A percentile compares a stretch with the other conserved stretches of the same genome.
These are phyloP conservation scores for Drosophila neocordata DNA, from an alignment of 1,140 invertebrate genomes.

Conservation along the genomic window DNA sequence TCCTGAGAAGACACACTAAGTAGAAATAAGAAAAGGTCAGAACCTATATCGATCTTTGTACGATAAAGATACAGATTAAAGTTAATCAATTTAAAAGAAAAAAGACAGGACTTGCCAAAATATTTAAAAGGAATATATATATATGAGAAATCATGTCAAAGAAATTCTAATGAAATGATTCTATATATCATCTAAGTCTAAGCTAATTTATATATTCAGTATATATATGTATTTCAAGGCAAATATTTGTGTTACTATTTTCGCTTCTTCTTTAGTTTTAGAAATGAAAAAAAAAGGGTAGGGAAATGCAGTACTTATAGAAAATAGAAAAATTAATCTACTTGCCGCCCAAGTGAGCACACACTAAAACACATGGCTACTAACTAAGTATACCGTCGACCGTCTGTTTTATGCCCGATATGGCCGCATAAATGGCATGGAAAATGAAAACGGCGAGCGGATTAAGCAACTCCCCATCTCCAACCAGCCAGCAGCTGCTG, in stretches of 20 bases:
- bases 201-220: too few relatives aligned
- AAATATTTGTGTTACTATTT: not conserved
- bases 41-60: slow-evolving; percentile 32
- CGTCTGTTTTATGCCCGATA: slow-evolving; percentile 47
- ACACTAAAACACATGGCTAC: slow-evolving; percentile 55
- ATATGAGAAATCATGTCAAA: too few relatives aligned
- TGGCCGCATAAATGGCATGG: slow-evolving; percentile 60
- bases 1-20: not conserved
- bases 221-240: too few relatives aligned
- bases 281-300: not conserved
- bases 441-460: slow-evolving; percentile 66
- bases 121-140: too few relatives aligned
- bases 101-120: too few relatives aligned
- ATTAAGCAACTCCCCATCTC: slow-evolving; percentile 48
- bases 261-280: not conserved
- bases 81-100: not conserved
- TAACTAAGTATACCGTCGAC: slow-evolving; percentile 1
- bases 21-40: slow-evolving; percentile 10
- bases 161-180: too few relatives aligned
- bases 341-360: slow-evolving; percentile 48
- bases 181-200: too few relatives aligned
- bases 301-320: not conserved
- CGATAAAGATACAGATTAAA: not conserved
- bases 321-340: slow-evolving; percentile 51
- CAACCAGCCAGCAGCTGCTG: slow-evolving; percentile 16